A percentile compares a stretch with the other conserved stretches of the same genome.
These are phyloP conservation scores for Mimumesa dahlbomi DNA, from an alignment of 2,888 invertebrate genomes.

Conservation along the genomic window DNA sequence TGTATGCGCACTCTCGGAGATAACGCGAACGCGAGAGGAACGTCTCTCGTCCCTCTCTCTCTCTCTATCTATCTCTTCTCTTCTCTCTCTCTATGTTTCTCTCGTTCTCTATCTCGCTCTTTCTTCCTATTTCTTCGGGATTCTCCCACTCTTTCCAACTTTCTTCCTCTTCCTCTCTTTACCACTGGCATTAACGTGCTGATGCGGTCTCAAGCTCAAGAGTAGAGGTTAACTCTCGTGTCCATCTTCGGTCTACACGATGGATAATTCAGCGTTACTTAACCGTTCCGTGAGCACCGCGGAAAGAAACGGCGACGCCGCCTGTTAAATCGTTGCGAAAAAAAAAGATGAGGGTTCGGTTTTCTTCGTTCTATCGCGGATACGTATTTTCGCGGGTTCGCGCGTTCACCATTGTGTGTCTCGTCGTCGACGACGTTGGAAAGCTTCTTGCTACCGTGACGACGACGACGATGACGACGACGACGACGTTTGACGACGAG, in stretches of 20 bases:
- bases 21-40: slow-evolving; percentile 68
- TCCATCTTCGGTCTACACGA: slow-evolving; percentile 70
- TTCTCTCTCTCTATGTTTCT: slow-evolving; percentile 41
- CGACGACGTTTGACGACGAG: background rate
- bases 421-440: slow-evolving; percentile 15
- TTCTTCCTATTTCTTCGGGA: slow-evolving; percentile 5
- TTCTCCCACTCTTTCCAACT: slow-evolving; percentile 22
- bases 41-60: slow-evolving; percentile 37
- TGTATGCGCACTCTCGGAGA: slow-evolving; percentile 71
- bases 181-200: slow-evolving; percentile 64
- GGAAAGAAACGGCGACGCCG: slow-evolving; percentile 50
- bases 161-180: slow-evolving; percentile 51
- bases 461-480: background rate
- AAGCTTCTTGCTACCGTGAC: slow-evolving; percentile 5
- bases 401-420: slow-evolving; percentile 11
- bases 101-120: slow-evolving; percentile 15
- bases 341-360: slow-evolving; percentile 37
- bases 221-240: slow-evolving; percentile 69
- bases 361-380: slow-evolving; percentile 42
- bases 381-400: slow-evolving; percentile 29
- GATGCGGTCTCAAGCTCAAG: slow-evolving; percentile 61
- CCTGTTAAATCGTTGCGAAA: slow-evolving; percentile 44
- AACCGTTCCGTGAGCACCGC: slow-evolving; percentile 59
- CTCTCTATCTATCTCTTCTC: slow-evolving; percentile 38
- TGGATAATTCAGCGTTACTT: slow-evolving; percentile 74